A percentile compares a stretch with the other conserved stretches of the same genome.
Conservation (phyloP, 2,113 vertebrate species). For the Vireo altiloquus region DNA sequence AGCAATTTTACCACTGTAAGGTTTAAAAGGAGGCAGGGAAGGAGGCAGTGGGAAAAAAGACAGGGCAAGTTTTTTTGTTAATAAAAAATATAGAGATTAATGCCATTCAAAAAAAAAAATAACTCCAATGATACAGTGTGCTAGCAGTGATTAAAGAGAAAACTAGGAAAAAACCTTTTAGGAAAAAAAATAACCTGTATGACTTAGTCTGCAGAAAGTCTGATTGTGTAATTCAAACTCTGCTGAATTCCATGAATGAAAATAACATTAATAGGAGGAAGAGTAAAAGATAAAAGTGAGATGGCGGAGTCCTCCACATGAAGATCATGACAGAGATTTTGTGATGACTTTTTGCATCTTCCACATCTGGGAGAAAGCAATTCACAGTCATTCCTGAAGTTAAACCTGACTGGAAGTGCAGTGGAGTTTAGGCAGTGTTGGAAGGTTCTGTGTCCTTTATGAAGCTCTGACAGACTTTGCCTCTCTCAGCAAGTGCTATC, state of each 20-base stretch:
- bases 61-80: not conserved
- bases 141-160: not conserved
- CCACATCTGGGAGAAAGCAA: not conserved
- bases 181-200: not conserved
- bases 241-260: not conserved
- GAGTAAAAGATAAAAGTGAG: not conserved
- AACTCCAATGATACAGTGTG: accelerated
- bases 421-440: not conserved
- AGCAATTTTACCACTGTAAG: not conserved
- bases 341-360: not conserved
- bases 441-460: not conserved
- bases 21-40: not conserved
- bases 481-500: not conserved
- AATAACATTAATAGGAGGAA: not conserved
- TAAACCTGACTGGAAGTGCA: not conserved
- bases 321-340: not conserved
- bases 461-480: not conserved
- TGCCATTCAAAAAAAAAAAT: not conserved
- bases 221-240: not conserved
- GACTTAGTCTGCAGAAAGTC: not conserved
- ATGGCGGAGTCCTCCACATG: not conserved
- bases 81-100: not conserved
- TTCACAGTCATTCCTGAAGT: not conserved
- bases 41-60: not conserved
- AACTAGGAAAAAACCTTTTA: not conserved